Base-by-base conservation (phyloP, 2,797 vertebrate genomes). In the Manis javanica region DNA sequence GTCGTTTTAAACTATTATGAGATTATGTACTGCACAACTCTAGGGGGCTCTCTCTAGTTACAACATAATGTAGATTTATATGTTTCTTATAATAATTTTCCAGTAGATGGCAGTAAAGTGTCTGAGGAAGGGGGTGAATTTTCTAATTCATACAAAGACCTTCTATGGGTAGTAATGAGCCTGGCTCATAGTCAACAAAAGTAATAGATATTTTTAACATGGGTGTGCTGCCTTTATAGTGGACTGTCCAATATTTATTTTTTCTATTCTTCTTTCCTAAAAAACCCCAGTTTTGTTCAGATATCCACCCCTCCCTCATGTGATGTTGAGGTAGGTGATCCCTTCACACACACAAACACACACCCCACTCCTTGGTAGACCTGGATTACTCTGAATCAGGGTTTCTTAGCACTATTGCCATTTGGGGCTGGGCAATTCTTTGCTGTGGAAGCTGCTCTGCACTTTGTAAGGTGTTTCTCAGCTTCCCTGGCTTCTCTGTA, bases 11-110 rank as follows among this genome's bases (percentile, higher is more conserved):
- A 37, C 16, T 29, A 34, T 82, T 49, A 26, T 19, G 59, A 95
- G 31, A 57, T 94, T 88, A 66, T 12, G 13, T 46, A 49, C 55
- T 75, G 95, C 91, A 97, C 97, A 97, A 94, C 95, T 97, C 88
- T 96, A 97, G 96, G 95, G 96, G 96, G 95, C 95, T 97, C 97
- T 96, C 95, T 97, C 97, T 96, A n/a, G 53, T 91, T 42, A 89
- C 5, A 88, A 26, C 49, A 13, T 18, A 57, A 14, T 89, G 18
- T 63, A 79, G 84, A 75, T 91, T 68, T 57, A 75, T 10, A 12
- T 63, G 31, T 72, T 89, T 85, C 72, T 90, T 92, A 91, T 49
- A 57, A 74, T 59, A 61, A 57, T 74, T 83, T 96, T 91, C 96
- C 94, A 97, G 96, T 18, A 97, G 96, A 59, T 97, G 97, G 96